Conservation (phyloP, 2,888 invertebrate species). For the Eupithecia subumbrata region DNA sequence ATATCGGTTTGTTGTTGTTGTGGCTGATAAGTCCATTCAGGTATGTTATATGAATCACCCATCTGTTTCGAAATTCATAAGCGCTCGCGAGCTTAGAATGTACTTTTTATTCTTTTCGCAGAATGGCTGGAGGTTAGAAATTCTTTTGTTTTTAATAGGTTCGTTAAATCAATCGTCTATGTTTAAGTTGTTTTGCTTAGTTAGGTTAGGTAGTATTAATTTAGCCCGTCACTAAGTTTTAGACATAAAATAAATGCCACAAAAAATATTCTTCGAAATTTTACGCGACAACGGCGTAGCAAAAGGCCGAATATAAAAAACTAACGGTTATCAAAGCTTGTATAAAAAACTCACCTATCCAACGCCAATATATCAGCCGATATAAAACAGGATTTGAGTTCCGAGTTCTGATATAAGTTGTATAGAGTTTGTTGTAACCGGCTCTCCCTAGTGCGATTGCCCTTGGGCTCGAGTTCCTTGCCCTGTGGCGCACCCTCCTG, state of each 20-base stretch:
- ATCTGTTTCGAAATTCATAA: constrained; percentile 39
- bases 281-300: background rate
- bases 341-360: constrained; percentile 87
- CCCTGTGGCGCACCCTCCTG: constrained; percentile 85
- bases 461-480: constrained; percentile 85
- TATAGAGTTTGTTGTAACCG: constrained; percentile 91
- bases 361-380: constrained; percentile 92
- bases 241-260: background rate
- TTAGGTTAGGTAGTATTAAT: background rate
- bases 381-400: constrained; percentile 89
- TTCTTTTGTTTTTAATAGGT: background rate
- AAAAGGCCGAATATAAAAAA: constrained; percentile 1
- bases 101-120: constrained; percentile 3
- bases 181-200: background rate
- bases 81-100: background rate
- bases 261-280: background rate
- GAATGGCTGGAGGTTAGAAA: background rate
- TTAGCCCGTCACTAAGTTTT: background rate
- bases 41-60: constrained; percentile 37
- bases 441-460: constrained; percentile 89
- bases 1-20: constrained; percentile 48
- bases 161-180: background rate
- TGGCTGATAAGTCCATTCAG: constrained; percentile 38
- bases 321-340: background rate
- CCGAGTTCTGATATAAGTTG: constrained; percentile 89